These are phyloP conservation scores for Watsonalla binaria DNA, from an alignment of 2,888 invertebrate genomes.

Conservation along the genomic window DNA sequence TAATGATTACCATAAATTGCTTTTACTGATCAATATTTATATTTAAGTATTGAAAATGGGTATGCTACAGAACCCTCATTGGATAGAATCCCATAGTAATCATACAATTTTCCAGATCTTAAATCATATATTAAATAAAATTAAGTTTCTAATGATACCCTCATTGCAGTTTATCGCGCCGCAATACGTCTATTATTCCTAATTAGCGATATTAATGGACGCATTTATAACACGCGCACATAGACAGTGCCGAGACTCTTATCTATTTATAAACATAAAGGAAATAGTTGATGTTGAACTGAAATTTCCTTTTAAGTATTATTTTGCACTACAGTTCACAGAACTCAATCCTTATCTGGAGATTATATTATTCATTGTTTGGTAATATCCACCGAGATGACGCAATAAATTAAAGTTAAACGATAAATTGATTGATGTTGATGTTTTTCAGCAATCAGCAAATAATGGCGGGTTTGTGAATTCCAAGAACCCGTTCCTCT, in stretches of 20 bases:
- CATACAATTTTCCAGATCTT: too few species aligned
- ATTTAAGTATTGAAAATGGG: too few species aligned
- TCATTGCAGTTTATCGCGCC: background rate
- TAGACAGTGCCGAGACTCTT: background rate
- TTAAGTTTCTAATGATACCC: background rate
- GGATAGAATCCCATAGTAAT: too few species aligned
- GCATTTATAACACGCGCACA: background rate
- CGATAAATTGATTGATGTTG: background rate
- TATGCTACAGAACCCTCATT: too few species aligned
- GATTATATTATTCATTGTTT: slow-evolving; percentile 9
- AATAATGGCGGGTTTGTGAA: slow-evolving; percentile 61
- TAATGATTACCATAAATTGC: too few species aligned
- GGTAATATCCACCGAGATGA: slow-evolving; percentile 1
- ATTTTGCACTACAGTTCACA: slow-evolving; percentile 31
- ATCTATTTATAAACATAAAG: slow-evolving; percentile 19
- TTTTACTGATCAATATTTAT: too few species aligned
- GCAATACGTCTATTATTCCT: background rate
- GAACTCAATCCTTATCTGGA: slow-evolving; percentile 28
- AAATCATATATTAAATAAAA: too few species aligned
- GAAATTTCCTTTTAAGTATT: slow-evolving; percentile 15
- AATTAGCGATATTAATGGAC: background rate
- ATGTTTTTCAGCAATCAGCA: slow-evolving; percentile 49
- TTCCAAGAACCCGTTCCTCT: slow-evolving; percentile 72
- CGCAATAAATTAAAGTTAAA: background rate
- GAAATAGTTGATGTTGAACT: slow-evolving; percentile 26